Conservation (phyloP, 2,113 vertebrate genomes). For the Nyctibius bracteatus region DNA sequence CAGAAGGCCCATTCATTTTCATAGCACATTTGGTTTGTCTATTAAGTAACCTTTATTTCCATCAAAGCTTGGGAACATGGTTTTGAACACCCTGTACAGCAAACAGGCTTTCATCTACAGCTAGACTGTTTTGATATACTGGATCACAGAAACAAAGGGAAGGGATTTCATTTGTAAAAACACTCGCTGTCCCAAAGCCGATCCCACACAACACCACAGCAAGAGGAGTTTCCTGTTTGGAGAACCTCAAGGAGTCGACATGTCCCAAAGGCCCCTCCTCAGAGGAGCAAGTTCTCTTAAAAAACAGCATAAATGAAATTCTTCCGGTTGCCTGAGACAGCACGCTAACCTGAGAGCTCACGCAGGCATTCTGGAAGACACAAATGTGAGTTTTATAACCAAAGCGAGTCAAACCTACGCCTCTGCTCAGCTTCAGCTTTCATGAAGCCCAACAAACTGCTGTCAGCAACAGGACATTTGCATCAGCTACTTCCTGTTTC, state of each 20-base stretch:
- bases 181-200: background rate
- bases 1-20: background rate
- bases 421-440: background rate
- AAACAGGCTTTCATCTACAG: background rate
- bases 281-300: background rate
- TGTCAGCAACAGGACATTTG: background rate
- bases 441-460: background rate
- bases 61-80: background rate
- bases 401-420: background rate
- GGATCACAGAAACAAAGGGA: background rate
- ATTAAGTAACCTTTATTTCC: background rate
- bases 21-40: background rate
- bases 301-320: background rate
- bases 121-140: background rate
- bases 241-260: background rate
- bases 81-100: background rate
- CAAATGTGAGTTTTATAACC: background rate
- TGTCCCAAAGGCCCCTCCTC: background rate
- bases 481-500: conserved; percentile 53
- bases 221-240: background rate
- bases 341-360: background rate
- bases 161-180: background rate
- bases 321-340: background rate
- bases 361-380: background rate
- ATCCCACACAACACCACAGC: background rate